Conservation (phyloP, 2,888 invertebrate genomes). For the Argynnis bischoffii region DNA sequence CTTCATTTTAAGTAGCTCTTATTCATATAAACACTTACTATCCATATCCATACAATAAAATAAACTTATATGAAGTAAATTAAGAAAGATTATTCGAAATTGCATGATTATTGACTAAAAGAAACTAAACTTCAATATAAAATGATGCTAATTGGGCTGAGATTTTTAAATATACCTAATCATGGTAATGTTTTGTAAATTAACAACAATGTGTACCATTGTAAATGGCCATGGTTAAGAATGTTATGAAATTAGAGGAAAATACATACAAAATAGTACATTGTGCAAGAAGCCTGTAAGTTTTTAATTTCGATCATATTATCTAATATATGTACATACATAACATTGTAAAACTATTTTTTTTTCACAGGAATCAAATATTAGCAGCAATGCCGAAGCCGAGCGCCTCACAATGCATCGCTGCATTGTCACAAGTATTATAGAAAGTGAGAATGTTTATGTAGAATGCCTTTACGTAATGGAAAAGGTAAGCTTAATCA, state of each 20-base stretch:
- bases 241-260: slow-evolving; percentile 25
- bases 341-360: too few relatives aligned
- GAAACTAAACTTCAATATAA: not conserved
- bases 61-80: slow-evolving; percentile 44
- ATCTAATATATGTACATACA: too few relatives aligned
- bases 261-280: too few relatives aligned
- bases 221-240: slow-evolving; percentile 3
- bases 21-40: slow-evolving; percentile 53
- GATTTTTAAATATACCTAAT: not conserved
- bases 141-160: slow-evolving; percentile 1
- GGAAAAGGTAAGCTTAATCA: slow-evolving; percentile 85
- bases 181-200: slow-evolving; percentile 12
- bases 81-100: slow-evolving; percentile 40
- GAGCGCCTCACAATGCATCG: slow-evolving; percentile 93
- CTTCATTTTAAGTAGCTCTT: too few relatives aligned
- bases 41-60: slow-evolving; percentile 55
- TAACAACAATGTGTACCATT: slow-evolving; percentile 13
- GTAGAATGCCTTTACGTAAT: slow-evolving; percentile 94
- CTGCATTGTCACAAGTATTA: slow-evolving; percentile 93
- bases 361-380: slow-evolving; percentile 60
- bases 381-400: slow-evolving; percentile 84
- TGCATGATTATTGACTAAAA: slow-evolving; percentile 28
- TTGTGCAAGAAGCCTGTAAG: too few relatives aligned
- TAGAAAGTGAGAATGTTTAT: slow-evolving; percentile 95
- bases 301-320: too few relatives aligned